A percentile compares a stretch with the other conserved stretches of the same genome.
These are phyloP conservation scores for Parapsyche elsis DNA, from an alignment of 1,140 invertebrate genomes.

Conservation along the genomic window DNA sequence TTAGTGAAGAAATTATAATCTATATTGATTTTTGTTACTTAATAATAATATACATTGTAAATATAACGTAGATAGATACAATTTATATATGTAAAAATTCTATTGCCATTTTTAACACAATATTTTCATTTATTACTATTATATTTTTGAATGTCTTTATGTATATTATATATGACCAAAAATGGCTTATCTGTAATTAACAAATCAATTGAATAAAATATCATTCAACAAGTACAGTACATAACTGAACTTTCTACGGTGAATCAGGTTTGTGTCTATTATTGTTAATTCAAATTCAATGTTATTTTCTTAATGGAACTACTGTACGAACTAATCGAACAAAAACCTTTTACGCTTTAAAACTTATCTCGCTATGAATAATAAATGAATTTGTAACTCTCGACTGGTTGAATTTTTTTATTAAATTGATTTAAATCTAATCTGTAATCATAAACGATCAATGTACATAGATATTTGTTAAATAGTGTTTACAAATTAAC, in stretches of 20 bases:
- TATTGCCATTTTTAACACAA: not conserved
- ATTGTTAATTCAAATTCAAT: not conserved
- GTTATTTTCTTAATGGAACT: not conserved
- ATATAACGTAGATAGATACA: conserved; percentile 41
- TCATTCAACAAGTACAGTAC: conserved; percentile 2
- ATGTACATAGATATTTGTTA: conserved; percentile 55
- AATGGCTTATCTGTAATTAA: not conserved
- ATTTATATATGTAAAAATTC: conserved; percentile 27
- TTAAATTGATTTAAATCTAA: conserved; percentile 29
- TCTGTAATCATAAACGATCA: conserved; percentile 34
- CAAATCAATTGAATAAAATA: not conserved
- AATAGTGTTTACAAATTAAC: conserved; percentile 51
- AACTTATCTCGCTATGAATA: conserved; percentile 22
- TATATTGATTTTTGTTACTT: conserved; percentile 36
- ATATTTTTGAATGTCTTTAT: not conserved
- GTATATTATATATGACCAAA: not conserved
- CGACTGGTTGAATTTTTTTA: conserved; percentile 38
- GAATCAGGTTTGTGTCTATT: not conserved
- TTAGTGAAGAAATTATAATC: conserved; percentile 35
- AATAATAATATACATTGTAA: conserved; percentile 34
- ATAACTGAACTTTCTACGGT: no score
- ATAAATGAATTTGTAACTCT: conserved; percentile 36
- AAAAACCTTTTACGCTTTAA: conserved; percentile 37
- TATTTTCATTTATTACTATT: not conserved
- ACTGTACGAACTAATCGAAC: not conserved